Base-by-base conservation (phyloP, 2,797 vertebrate species). In the Melanotaenia parkinsoni region DNA sequence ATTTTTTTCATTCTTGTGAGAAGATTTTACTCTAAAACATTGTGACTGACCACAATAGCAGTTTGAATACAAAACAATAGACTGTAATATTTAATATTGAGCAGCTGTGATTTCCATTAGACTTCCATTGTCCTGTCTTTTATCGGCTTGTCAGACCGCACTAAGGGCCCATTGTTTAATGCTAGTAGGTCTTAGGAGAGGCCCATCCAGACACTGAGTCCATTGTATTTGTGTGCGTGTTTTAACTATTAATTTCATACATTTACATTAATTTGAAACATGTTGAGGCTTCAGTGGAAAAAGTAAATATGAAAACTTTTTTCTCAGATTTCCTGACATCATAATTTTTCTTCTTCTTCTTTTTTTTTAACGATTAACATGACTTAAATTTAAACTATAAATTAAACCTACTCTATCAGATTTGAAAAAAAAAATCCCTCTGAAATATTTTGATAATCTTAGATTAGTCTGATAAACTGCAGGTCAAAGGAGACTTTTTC, bases 71-170 rank as follows among this genome's bases (percentile, higher is more conserved):
- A 60, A 72, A 59, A 87, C 85, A 81, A 81, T 68, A 30, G 63
- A 40, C 65, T 45, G 10, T 43, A 63, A 63, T 18, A 11, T 63
- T 58, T 77, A 58, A 81, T 74, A 38, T 64, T 30, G 24, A 70
- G 50, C 81, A 83, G 81, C 81, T 83, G 81, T 63, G 76, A 63
- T 61, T 64, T 47, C 45, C 66, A 77, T 80, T 80, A 24, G 61
- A 28, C 28, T 28, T 28, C 28, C 28, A 35, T 6, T 20, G 37
- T 51, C 3, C 70, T 81, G 78, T 28, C 59, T 80, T 81, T 58
- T 35, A 70, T 71, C 62, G 57, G 74, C 77, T 67, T 74, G 77
- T 58, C 77, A 79, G 77, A 70, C 63, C 67, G 43, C 63, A 72
- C 63, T 59, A 47, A 80, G 73, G 68, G 64, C 51, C 22, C 20